Percentiles rank a stretch among this genome's conserved stretches.
These are phyloP conservation scores for Agrilus mali DNA, from an alignment of 2,888 invertebrate species.

Conservation along the genomic window DNA sequence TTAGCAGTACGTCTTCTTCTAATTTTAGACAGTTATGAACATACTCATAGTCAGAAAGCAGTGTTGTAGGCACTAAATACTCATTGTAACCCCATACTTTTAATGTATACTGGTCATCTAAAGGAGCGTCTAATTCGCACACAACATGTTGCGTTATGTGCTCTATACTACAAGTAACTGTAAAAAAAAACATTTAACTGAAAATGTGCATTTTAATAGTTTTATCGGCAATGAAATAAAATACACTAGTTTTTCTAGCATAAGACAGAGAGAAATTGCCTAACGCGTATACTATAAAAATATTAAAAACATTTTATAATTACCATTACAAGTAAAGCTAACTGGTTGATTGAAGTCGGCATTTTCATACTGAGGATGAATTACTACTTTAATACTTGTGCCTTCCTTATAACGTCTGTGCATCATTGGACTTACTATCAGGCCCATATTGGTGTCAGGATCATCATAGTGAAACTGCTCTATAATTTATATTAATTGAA, in stretches of 20 bases:
- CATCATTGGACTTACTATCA: constrained; percentile 78
- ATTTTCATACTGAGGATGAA: constrained; percentile 47
- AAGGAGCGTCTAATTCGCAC: constrained; percentile 57
- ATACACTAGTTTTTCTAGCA: too few species aligned
- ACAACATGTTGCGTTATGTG: constrained; percentile 76
- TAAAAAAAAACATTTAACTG: too few species aligned
- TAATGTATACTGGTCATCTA: constrained; percentile 40
- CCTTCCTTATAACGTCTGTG: constrained; percentile 62
- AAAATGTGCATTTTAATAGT: too few species aligned
- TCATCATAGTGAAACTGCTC: constrained; percentile 65
- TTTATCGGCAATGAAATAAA: background rate
- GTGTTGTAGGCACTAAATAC: constrained; percentile 73
- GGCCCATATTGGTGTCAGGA: constrained; percentile 69
- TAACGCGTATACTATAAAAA: background rate
- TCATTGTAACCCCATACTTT: constrained; percentile 82
- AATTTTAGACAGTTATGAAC: constrained; percentile 87
- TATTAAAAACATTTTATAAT: constrained; percentile 19
- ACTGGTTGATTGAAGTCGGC: constrained; percentile 46
- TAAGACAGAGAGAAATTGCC: background rate
- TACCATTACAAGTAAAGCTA: constrained; percentile 87
- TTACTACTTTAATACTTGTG: constrained; percentile 81
- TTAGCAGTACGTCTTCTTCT: constrained; percentile 73
- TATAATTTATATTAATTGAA: constrained; percentile 25
- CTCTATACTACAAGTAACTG: constrained; percentile 76
- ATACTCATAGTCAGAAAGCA: constrained; percentile 82